phyloP scores from a whole-genome alignment of 2,113 vertebrate species.

The Chrysochloris asiatica region DNA sequence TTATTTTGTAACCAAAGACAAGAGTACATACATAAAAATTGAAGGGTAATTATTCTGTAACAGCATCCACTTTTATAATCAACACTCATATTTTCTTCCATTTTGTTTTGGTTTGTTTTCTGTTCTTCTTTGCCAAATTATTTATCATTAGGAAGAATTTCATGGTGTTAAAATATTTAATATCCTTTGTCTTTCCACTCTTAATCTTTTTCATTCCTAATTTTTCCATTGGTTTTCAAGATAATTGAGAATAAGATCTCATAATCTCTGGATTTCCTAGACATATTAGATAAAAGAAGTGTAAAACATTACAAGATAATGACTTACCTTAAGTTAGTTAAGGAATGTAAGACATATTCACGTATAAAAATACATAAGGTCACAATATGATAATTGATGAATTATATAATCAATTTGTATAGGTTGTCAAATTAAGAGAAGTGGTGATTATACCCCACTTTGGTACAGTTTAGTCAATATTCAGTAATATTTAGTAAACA shows the following conservation, averaged over 20 bases:
- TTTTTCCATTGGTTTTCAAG: not conserved
- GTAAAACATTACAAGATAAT: not conserved
- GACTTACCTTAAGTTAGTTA: not conserved
- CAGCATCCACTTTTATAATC: not conserved
- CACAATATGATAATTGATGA: not conserved
- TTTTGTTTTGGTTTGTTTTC: not conserved
- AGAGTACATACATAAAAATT: not conserved
- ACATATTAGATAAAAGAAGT: not conserved
- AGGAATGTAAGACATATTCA: not conserved
- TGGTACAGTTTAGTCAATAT: not conserved
- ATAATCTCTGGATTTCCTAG: not conserved
- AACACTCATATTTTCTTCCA: not conserved
- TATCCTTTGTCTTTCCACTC: not conserved
- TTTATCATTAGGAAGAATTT: not conserved
- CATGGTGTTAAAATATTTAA: not conserved
- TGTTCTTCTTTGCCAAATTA: not conserved
- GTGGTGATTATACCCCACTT: not conserved
- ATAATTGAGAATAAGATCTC: not conserved
- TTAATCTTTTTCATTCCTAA: too few relatives aligned
- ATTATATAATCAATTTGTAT: not conserved
- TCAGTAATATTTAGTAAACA: not conserved
- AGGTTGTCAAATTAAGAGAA: not conserved
- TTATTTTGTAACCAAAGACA: not conserved
- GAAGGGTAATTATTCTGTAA: not conserved
- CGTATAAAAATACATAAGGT: not conserved